Conservation (phyloP, 2,888 invertebrate genomes). For the Drosophila nr. fundita region DNA sequence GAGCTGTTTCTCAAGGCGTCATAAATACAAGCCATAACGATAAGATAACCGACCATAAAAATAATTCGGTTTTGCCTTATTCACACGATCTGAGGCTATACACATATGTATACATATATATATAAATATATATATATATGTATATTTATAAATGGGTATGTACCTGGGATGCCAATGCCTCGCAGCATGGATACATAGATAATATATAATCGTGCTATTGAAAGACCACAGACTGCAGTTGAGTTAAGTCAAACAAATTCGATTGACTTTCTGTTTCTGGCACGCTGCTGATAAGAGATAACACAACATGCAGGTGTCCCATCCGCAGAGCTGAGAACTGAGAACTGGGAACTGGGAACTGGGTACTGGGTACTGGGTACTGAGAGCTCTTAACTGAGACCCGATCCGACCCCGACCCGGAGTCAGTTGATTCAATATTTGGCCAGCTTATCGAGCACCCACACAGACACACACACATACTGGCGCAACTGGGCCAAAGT, state of each 20-base stretch:
- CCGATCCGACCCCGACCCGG: slow-evolving; percentile 23
- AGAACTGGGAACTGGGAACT: slow-evolving; percentile 6
- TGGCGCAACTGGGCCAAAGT: slow-evolving; percentile 22
- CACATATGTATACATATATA: neutral
- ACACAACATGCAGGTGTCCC: slow-evolving; percentile 50
- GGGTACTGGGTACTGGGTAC: slow-evolving; percentile 18
- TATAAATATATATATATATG: neutral
- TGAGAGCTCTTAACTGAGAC: slow-evolving; percentile 1
- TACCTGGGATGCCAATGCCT: slow-evolving; percentile 58
- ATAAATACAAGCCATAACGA: slow-evolving; percentile 66
- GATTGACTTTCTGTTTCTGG: slow-evolving; percentile 47
- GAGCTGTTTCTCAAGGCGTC: slow-evolving; percentile 58
- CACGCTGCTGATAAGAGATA: slow-evolving; percentile 51
- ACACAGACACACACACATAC: slow-evolving; percentile 33
- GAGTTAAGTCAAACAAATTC: slow-evolving; percentile 57
- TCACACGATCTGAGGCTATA: slow-evolving; percentile 67
- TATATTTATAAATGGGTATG: slow-evolving; percentile 47
- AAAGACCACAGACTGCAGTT: slow-evolving; percentile 18
- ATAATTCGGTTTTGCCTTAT: slow-evolving; percentile 53
- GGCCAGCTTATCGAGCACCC: slow-evolving; percentile 68
- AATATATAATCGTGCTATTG: slow-evolving; percentile 16
- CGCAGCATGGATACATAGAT: slow-evolving; percentile 36
- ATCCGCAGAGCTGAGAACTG: slow-evolving; percentile 14
- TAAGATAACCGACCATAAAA: slow-evolving; percentile 67
- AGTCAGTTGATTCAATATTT: slow-evolving; percentile 67